A percentile compares a stretch with the other conserved stretches of the same genome.
Conservation (phyloP, 2,797 vertebrate species). For the Lerista edwardsae region DNA sequence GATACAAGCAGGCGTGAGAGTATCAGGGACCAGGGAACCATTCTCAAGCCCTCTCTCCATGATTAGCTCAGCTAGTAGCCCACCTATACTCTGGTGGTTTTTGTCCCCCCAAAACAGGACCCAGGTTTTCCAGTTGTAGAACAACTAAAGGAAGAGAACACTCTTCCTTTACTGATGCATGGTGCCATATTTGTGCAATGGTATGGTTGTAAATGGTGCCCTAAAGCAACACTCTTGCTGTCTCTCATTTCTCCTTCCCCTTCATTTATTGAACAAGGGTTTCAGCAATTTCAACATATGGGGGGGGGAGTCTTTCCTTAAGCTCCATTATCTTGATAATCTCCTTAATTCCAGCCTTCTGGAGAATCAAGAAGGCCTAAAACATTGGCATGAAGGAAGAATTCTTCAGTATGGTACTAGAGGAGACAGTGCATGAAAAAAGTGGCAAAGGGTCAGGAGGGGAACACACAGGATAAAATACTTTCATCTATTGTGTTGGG, state of each 20-base stretch:
- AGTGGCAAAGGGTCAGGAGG: slow-evolving; percentile 87
- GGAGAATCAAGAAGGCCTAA: slow-evolving; percentile 77
- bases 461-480: slow-evolving; percentile 83
- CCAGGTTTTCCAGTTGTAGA: not conserved
- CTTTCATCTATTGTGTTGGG: slow-evolving; percentile 93
- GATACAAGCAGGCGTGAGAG: not conserved
- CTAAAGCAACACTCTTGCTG: not conserved
- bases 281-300: not conserved
- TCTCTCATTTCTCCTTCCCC: not conserved
- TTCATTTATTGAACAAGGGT: not conserved
- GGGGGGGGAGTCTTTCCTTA: not conserved
- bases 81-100: not conserved
- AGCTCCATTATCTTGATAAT: slow-evolving; percentile 19
- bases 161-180: not conserved
- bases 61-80: not conserved
- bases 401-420: slow-evolving; percentile 79
- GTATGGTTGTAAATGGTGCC: not conserved
- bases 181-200: not conserved
- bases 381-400: slow-evolving; percentile 84
- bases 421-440: slow-evolving; percentile 80
- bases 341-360: slow-evolving; percentile 45
- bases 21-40: not conserved
- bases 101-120: not conserved
- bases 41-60: not conserved
- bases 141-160: no score